phyloP scores from a whole-genome alignment of 2,113 vertebrate species.

The Orthochromis indermauri region DNA sequence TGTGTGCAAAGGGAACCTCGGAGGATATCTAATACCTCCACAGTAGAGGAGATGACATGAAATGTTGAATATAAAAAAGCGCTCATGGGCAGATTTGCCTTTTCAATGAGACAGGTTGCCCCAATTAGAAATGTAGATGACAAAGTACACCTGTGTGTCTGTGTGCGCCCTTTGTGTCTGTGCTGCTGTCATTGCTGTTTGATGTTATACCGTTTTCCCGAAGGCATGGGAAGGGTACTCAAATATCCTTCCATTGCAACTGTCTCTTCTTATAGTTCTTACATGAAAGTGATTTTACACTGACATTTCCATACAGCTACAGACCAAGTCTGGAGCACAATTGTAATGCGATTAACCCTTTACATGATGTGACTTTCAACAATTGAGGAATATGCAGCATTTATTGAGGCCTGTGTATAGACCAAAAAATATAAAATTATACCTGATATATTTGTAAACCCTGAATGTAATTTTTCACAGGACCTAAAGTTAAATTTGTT shows the following conservation, averaged over 20 bases:
- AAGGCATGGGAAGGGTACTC: background rate
- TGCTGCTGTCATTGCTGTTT: background rate
- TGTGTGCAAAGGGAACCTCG: background rate
- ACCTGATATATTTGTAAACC: background rate
- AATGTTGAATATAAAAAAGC: conserved; percentile 31
- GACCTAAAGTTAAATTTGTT: background rate
- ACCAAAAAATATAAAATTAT: background rate
- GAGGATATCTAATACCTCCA: conserved; percentile 21
- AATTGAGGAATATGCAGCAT: background rate
- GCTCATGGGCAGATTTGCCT: conserved; percentile 39
- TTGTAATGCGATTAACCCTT: background rate
- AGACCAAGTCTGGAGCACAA: background rate
- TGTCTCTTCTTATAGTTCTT: background rate
- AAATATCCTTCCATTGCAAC: conserved; percentile 2
- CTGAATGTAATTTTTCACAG: background rate
- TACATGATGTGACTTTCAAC: background rate
- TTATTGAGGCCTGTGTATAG: background rate
- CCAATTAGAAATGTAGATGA: conserved; percentile 44
- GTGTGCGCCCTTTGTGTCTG: background rate
- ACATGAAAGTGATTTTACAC: background rate
- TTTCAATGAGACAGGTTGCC: conserved; percentile 9
- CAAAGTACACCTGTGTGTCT: conserved; percentile 16
- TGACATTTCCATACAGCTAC: background rate
- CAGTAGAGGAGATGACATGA: conserved; percentile 32
- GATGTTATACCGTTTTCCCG: background rate